These are phyloP conservation scores for Micrasema longulum DNA, from an alignment of 1,140 invertebrate species.

Conservation along the genomic window DNA sequence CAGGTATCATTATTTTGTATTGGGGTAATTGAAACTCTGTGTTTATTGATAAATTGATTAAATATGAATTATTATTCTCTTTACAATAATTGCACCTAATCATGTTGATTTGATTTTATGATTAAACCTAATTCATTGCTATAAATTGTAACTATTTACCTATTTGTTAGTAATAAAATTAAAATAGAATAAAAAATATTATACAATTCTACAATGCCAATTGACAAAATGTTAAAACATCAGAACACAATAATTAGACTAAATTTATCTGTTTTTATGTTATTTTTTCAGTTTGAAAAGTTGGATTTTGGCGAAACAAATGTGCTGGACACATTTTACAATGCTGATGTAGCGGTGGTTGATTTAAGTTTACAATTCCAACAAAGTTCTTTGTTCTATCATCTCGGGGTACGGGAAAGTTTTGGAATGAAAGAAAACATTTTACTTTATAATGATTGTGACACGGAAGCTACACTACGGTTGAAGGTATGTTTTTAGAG, in stretches of 20 bases:
- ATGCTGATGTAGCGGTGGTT: slow-evolving; percentile 97
- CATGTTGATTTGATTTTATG: too few species aligned
- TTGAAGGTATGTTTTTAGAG: slow-evolving; percentile 82
- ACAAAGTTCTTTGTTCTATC: slow-evolving; percentile 94
- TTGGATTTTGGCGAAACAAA: slow-evolving; percentile 89
- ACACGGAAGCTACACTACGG: slow-evolving; percentile 86
- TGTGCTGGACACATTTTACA: slow-evolving; percentile 90
- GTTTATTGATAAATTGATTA: too few species aligned
- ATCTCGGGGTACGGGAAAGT: slow-evolving; percentile 96
- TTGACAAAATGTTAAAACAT: too few species aligned
- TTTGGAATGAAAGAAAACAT: slow-evolving; percentile 99
- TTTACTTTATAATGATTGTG: slow-evolving; percentile 90
- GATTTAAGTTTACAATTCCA: slow-evolving; percentile 93
- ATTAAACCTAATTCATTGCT: too few species aligned
- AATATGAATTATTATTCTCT: too few species aligned
- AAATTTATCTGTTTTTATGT: neutral
- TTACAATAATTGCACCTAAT: too few species aligned
- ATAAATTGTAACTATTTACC: too few species aligned
- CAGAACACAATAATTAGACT: neutral
- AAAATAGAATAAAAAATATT: too few species aligned
- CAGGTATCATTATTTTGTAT: too few species aligned
- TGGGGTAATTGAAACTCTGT: too few species aligned
- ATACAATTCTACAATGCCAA: too few species aligned
- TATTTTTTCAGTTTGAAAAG: slow-evolving; percentile 79
- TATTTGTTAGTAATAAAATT: too few species aligned